Percentiles rank a stretch among this genome's conserved stretches.
phyloP scores from a whole-genome alignment of 2,113 vertebrate species.

The Acanthochromis polyacanthus region DNA sequence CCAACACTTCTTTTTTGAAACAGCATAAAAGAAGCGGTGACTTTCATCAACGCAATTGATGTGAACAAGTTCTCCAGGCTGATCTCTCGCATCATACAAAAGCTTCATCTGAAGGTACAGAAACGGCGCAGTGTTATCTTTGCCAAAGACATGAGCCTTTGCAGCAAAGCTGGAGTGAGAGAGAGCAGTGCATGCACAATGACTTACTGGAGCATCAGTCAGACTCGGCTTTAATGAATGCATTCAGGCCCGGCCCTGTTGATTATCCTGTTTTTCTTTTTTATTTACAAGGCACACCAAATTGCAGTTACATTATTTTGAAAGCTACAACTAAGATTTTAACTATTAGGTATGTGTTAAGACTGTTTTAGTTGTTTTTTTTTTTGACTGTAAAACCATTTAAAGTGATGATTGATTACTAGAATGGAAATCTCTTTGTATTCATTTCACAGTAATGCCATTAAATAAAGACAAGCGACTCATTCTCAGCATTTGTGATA shows the following conservation, averaged over 20 bases:
- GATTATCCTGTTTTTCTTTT: slow-evolving; percentile 18
- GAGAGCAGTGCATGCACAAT: slow-evolving; percentile 38
- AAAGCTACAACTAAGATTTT: no score
- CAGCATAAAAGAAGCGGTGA: slow-evolving; percentile 94
- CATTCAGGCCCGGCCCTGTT: slow-evolving; percentile 19
- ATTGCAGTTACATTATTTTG: no score
- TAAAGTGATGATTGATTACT: no score
- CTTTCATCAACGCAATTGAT: slow-evolving; percentile 90
- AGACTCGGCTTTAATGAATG: slow-evolving; percentile 35
- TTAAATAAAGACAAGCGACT: not conserved
- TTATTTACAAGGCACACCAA: slow-evolving; percentile 6
- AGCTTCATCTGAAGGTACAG: slow-evolving; percentile 95
- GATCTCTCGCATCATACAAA: slow-evolving; percentile 93
- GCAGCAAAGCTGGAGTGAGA: slow-evolving; percentile 30
- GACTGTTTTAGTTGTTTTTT: no score
- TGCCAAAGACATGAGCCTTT: slow-evolving; percentile 45
- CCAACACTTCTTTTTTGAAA: slow-evolving; percentile 22
- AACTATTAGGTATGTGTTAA: no score
- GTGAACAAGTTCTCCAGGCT: slow-evolving; percentile 91
- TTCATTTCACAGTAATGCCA: not conserved
- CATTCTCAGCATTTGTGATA: not conserved
- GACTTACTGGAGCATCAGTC: slow-evolving; percentile 28
- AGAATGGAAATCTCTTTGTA: not conserved
- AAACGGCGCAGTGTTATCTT: slow-evolving; percentile 1
- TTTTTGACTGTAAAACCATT: no score